A percentile compares a stretch with the other conserved stretches of the same genome.
Conservation (phyloP, 1,140 invertebrate species). For the Caenorhabditis tropicalis region DNA sequence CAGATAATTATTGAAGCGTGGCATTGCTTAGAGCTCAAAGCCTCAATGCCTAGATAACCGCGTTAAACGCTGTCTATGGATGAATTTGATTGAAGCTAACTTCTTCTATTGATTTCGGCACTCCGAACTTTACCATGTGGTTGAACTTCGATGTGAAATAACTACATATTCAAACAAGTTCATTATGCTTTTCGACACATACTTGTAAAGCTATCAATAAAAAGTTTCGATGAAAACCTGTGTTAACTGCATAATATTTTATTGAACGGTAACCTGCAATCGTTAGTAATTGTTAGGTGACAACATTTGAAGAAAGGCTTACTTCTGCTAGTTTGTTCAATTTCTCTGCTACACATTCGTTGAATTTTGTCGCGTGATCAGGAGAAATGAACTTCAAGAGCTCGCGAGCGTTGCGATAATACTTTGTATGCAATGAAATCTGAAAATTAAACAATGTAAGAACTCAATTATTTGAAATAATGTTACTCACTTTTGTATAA, state of each 20-base stretch:
- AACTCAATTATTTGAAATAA: not conserved
- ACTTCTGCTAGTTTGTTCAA: constrained; percentile 30
- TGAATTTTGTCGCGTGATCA: constrained; percentile 62
- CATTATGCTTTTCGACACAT: not conserved
- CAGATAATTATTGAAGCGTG: too few species aligned
- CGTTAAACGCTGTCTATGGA: too few species aligned
- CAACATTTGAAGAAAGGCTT: not conserved
- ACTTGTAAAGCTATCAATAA: not conserved
- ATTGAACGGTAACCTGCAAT: constrained; percentile 14
- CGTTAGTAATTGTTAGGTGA: too few species aligned
- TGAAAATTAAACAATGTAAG: constrained; percentile 42
- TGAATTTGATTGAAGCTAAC: too few species aligned
- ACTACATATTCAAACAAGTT: too few species aligned
- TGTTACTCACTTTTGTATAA: constrained; percentile 61
- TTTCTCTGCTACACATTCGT: constrained; percentile 62
- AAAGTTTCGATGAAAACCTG: not conserved
- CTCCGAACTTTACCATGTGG: too few species aligned
- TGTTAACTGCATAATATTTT: too few species aligned
- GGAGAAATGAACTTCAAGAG: constrained; percentile 64
- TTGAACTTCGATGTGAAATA: too few species aligned
- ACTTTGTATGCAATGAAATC: constrained; percentile 67
- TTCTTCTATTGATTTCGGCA: too few species aligned
- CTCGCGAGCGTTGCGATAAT: constrained; percentile 65
- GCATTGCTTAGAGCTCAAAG: too few species aligned
- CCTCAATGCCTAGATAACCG: too few species aligned